Percentiles rank a stretch among this genome's conserved stretches.
phyloP scores from a whole-genome alignment of 2,888 invertebrate genomes.

The Deilephila elpenor region DNA sequence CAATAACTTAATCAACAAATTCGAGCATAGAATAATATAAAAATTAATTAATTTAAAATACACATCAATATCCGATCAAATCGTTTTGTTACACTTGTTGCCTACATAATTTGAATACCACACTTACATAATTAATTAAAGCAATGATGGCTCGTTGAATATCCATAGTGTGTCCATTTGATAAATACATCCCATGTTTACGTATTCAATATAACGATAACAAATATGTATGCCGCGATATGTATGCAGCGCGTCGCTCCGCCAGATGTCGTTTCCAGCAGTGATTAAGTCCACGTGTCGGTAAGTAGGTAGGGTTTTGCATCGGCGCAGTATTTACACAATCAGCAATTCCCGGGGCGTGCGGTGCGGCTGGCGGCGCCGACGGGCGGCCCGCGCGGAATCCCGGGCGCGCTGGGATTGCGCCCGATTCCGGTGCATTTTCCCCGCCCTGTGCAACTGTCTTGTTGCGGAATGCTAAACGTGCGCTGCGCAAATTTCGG shows the following conservation, averaged over 20 bases:
- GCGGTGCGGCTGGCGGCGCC: slow-evolving; percentile 11
- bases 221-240: not conserved
- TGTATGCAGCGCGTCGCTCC: not conserved
- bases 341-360: slow-evolving; percentile 26
- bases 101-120: not conserved
- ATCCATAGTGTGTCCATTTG: not conserved
- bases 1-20: too few relatives aligned
- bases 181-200: slow-evolving; percentile 1
- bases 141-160: not conserved
- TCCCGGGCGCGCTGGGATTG: slow-evolving; percentile 28
- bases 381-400: slow-evolving; percentile 27
- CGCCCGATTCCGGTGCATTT: slow-evolving; percentile 29
- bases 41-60: too few relatives aligned
- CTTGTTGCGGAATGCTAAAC: slow-evolving; percentile 29
- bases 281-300: not conserved
- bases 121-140: not conserved
- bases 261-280: not conserved
- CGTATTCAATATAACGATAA: not conserved
- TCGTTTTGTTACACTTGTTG: not conserved
- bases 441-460: slow-evolving; percentile 31
- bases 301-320: slow-evolving; percentile 1
- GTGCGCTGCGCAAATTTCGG: slow-evolving; percentile 24
- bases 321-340: slow-evolving; percentile 24
- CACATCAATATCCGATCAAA: too few relatives aligned
- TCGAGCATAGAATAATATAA: too few relatives aligned